Evolutionary conservation across 1,140 invertebrate genomes (phyloP).

Genomic region (Drosophila parabipectinata): DNA sequence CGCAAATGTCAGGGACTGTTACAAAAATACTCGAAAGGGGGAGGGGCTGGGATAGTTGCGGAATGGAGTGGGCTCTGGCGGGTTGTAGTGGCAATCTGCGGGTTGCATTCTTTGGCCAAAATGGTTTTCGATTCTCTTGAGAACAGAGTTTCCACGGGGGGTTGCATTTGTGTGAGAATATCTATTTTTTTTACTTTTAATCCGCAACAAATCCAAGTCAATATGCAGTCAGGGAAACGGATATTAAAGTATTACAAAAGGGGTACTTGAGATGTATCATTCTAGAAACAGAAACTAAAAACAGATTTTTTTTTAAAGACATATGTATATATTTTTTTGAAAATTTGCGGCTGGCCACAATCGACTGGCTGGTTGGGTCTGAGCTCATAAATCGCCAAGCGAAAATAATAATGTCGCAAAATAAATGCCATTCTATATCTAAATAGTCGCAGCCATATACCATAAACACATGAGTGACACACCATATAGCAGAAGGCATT

Average conservation of each 20-base stretch:
- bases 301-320: slow-evolving; percentile 26
- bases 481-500: background rate
- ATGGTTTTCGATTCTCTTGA: slow-evolving; percentile 50
- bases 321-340: too few relatives aligned
- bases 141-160: background rate
- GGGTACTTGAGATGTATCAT: background rate
- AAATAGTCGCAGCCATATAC: background rate
- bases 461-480: background rate
- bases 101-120: slow-evolving; percentile 74
- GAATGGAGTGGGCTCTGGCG: slow-evolving; percentile 2
- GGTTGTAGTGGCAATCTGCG: slow-evolving; percentile 54
- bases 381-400: too few relatives aligned
- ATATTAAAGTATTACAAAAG: background rate
- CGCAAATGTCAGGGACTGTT: slow-evolving; percentile 37
- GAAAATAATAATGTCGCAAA: too few relatives aligned
- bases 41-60: slow-evolving; percentile 3
- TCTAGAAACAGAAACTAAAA: too few relatives aligned
- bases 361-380: background rate
- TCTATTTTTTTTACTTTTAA: background rate
- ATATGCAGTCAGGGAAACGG: slow-evolving; percentile 2
- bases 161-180: slow-evolving; percentile 10
- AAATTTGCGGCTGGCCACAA: background rate
- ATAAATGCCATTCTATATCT: background rate
- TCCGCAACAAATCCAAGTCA: slow-evolving; percentile 4
- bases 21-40: slow-evolving; percentile 13